Evolutionary conservation across 2,888 invertebrate genomes (phyloP).

Genomic region (Synergus itoensis): DNA sequence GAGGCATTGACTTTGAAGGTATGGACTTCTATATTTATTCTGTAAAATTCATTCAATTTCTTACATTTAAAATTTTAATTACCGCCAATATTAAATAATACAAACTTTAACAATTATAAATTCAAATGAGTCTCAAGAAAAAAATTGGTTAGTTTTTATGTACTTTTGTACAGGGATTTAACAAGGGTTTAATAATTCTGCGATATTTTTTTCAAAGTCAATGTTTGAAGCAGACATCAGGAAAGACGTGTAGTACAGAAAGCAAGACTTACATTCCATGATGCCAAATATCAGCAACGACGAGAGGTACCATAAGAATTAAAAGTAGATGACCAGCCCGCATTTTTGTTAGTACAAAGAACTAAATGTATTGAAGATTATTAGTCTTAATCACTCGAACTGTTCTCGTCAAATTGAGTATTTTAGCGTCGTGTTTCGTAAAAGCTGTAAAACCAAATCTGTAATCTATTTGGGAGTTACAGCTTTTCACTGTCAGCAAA

Average conservation of each 20-base stretch:
- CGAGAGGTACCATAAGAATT: conserved; percentile 69
- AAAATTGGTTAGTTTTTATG: too few relatives aligned
- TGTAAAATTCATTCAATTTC: too few relatives aligned
- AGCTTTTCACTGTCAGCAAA: not conserved
- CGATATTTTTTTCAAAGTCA: conserved; percentile 29
- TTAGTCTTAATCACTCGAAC: conserved; percentile 41
- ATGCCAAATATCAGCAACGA: conserved; percentile 74
- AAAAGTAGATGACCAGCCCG: conserved; percentile 69
- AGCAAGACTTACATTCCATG: conserved; percentile 72
- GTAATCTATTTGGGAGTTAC: not conserved
- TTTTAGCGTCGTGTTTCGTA: conserved; percentile 9
- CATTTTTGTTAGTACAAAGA: conserved; percentile 67
- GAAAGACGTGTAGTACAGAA: conserved; percentile 35
- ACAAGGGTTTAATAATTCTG: too few relatives aligned
- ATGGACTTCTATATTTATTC: not conserved
- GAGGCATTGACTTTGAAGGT: not conserved
- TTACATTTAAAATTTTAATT: too few relatives aligned
- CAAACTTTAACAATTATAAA: too few relatives aligned
- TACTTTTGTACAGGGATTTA: too few relatives aligned
- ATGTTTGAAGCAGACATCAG: conserved; percentile 19
- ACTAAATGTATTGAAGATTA: conserved; percentile 37
- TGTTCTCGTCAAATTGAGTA: not conserved
- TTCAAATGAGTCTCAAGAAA: too few relatives aligned
- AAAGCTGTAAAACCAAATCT: conserved; percentile 26
- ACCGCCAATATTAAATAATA: too few relatives aligned